These are phyloP conservation scores for Cataglyphis hispanica DNA, from an alignment of 1,140 invertebrate species.

Conservation along the genomic window DNA sequence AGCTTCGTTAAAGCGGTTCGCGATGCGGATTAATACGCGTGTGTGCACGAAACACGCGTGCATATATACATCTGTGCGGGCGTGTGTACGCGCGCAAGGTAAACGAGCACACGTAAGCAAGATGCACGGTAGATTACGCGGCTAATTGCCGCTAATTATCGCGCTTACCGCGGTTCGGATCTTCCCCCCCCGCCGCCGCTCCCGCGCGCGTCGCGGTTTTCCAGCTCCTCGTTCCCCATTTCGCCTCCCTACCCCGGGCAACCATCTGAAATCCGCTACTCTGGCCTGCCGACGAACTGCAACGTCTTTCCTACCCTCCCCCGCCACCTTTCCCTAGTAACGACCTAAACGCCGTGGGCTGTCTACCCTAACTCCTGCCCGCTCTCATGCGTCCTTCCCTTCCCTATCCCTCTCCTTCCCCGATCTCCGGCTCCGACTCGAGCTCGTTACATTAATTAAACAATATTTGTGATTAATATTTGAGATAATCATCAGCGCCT, in stretches of 20 bases:
- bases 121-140: slow-evolving; percentile 75
- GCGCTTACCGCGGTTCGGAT: slow-evolving; percentile 81
- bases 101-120: slow-evolving; percentile 77
- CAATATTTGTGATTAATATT: slow-evolving; percentile 86
- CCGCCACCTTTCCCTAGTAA: slow-evolving; percentile 33
- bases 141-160: slow-evolving; percentile 85
- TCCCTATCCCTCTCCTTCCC: not conserved
- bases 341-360: slow-evolving; percentile 64
- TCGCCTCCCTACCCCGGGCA: slow-evolving; percentile 12
- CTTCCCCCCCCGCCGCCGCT: slow-evolving; percentile 61
- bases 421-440: slow-evolving; percentile 54
- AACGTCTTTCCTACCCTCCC: slow-evolving; percentile 56
- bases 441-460: slow-evolving; percentile 84
- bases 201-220: slow-evolving; percentile 40
- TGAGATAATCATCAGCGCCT: slow-evolving; percentile 85
- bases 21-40: not conserved
- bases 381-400: slow-evolving; percentile 53
- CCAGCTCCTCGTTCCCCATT: not conserved
- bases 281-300: slow-evolving; percentile 56
- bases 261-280: slow-evolving; percentile 60
- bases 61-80: not conserved
- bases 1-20: not conserved
- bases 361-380: slow-evolving; percentile 53
- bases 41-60: too few relatives aligned
- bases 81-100: slow-evolving; percentile 46